phyloP scores from a whole-genome alignment of 1,140 invertebrate genomes.

The Drosophila equinoxialis region DNA sequence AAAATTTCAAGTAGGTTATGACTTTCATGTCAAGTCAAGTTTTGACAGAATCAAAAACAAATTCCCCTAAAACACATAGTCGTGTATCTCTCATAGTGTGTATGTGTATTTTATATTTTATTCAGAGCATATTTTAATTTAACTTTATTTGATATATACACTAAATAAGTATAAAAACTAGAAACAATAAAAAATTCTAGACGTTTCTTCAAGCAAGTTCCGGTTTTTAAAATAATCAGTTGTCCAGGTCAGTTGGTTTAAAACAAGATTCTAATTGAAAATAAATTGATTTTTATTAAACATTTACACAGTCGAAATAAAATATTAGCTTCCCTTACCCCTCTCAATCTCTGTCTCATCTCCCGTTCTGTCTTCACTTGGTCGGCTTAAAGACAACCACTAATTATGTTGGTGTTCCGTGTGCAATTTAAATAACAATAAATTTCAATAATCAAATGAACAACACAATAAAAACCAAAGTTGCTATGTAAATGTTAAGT shows the following conservation, averaged over 20 bases:
- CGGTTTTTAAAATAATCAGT: slow-evolving; percentile 28
- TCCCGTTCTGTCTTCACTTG: not conserved
- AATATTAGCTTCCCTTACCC: not conserved
- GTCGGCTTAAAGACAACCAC: not conserved
- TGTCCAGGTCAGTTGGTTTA: slow-evolving; percentile 53
- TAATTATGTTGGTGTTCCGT: slow-evolving; percentile 50
- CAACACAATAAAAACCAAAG: slow-evolving; percentile 15
- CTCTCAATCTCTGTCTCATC: not conserved
- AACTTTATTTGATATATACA: not conserved
- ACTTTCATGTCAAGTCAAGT: not conserved
- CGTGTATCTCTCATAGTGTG: not conserved
- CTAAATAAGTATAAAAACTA: not conserved
- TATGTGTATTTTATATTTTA: not conserved
- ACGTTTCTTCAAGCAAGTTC: slow-evolving; percentile 39
- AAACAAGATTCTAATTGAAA: slow-evolving; percentile 17
- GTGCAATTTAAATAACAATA: slow-evolving; percentile 79
- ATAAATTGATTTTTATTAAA: not conserved
- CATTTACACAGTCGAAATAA: not conserved
- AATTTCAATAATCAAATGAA: slow-evolving; percentile 34
- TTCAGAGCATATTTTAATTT: slow-evolving; percentile 4
- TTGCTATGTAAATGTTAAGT: slow-evolving; percentile 60
- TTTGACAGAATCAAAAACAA: not conserved
- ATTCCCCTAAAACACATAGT: not conserved
- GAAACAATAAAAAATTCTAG: slow-evolving; percentile 29
- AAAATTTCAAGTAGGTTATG: slow-evolving; percentile 26